phyloP scores from a whole-genome alignment of 2,888 invertebrate genomes.

The Molorchus minor region DNA sequence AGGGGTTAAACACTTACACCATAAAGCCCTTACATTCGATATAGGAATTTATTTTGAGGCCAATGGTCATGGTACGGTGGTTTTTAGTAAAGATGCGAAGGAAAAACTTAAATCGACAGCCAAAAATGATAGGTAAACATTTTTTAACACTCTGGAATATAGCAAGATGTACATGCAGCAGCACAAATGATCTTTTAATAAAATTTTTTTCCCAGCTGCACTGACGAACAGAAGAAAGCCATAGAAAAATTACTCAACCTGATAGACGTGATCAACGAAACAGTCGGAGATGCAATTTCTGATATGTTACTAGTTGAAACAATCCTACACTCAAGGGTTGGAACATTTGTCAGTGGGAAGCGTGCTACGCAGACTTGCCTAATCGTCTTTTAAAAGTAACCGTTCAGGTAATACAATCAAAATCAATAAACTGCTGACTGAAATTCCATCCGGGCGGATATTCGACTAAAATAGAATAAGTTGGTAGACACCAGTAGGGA shows the following conservation, averaged over 20 bases:
- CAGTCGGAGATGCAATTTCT: constrained; percentile 96
- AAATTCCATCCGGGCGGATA: too few relatives aligned
- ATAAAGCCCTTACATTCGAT: constrained; percentile 88
- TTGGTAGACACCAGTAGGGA: too few relatives aligned
- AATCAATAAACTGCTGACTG: too few relatives aligned
- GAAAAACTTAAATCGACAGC: constrained; percentile 65
- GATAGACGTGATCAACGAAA: constrained; percentile 90
- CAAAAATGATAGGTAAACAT: constrained; percentile 57
- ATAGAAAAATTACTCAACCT: constrained; percentile 73
- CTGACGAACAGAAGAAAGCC: constrained; percentile 63
- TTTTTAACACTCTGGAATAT: background rate
- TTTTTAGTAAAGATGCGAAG: constrained; percentile 80
- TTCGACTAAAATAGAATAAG: too few relatives aligned
- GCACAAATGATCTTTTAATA: background rate
- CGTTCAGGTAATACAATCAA: constrained; percentile 74
- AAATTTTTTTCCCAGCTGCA: constrained; percentile 25
- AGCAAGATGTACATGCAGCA: background rate
- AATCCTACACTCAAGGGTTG: constrained; percentile 84
- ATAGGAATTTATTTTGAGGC: constrained; percentile 99
- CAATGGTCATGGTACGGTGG: constrained; percentile 97
- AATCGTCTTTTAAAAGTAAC: constrained; percentile 88
- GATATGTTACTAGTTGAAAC: constrained; percentile 95
- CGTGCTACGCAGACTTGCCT: constrained; percentile 85
- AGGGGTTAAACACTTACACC: constrained; percentile 96
- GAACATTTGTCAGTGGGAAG: constrained; percentile 82